These are phyloP conservation scores for Ciconia nigra DNA, from an alignment of 2,797 vertebrate species.

Conservation along the genomic window DNA sequence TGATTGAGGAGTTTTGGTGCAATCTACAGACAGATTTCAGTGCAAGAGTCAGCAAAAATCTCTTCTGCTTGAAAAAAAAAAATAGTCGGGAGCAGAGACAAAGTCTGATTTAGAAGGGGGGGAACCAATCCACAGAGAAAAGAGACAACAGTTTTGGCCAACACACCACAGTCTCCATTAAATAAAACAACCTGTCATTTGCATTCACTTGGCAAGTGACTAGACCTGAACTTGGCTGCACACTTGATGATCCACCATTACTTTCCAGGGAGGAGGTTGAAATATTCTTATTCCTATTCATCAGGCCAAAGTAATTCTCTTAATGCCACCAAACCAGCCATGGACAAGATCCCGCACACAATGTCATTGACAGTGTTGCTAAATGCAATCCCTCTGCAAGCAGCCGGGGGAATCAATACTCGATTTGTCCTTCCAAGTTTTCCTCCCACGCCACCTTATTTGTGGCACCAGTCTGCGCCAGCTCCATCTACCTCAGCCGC, in stretches of 20 bases:
- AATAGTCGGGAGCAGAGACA: not conserved
- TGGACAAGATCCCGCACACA: conserved; percentile 66
- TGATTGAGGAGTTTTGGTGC: not conserved
- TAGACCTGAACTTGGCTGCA: conserved; percentile 50
- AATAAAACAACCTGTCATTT: conserved; percentile 31
- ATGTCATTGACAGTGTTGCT: conserved; percentile 53
- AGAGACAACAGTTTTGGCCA: conserved; percentile 41
- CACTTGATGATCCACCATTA: conserved; percentile 57
- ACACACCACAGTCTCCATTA: conserved; percentile 6
- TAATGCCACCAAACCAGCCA: conserved; percentile 51
- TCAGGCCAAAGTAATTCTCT: conserved; percentile 73
- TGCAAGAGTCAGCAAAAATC: conserved; percentile 27
- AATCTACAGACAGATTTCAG: not conserved
- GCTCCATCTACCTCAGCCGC: not conserved
- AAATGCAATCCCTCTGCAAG: conserved; percentile 69
- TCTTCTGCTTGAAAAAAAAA: not conserved
- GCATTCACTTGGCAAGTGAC: conserved; percentile 46
- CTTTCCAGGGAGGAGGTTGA: conserved; percentile 47
- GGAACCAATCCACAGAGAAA: not conserved
- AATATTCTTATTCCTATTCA: conserved; percentile 72
- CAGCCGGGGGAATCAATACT: not conserved
- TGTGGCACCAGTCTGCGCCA: not conserved
- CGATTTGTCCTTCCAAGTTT: conserved; percentile 50
- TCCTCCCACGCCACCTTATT: conserved; percentile 14
- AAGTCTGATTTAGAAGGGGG: conserved; percentile 21